A percentile compares a stretch with the other conserved stretches of the same genome.
phyloP scores from a whole-genome alignment of 2,888 invertebrate species.

The Mechanitis mazaeus region DNA sequence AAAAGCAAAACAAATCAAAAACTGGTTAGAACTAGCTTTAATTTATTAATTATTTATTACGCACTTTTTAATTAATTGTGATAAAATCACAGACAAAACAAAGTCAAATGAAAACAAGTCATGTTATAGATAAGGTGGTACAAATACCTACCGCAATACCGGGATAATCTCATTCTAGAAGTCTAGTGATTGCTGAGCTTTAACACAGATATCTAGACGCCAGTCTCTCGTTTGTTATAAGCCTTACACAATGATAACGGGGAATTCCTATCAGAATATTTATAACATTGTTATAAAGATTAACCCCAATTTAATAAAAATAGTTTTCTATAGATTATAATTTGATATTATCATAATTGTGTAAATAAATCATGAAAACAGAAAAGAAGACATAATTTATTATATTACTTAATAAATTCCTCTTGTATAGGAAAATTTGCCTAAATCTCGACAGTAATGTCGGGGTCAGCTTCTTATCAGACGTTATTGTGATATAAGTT shows the following conservation, averaged over 20 bases:
- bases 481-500: constrained; percentile 27
- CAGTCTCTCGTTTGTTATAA: neutral
- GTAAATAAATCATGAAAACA: too few species aligned
- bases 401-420: neutral
- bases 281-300: too few species aligned
- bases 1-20: too few species aligned
- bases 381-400: neutral
- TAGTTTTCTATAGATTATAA: too few species aligned
- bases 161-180: neutral
- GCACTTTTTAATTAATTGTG: neutral
- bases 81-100: too few species aligned
- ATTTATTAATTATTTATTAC: too few species aligned
- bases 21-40: too few species aligned
- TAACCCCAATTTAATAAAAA: too few species aligned
- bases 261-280: too few species aligned
- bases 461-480: constrained; percentile 19
- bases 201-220: constrained; percentile 4
- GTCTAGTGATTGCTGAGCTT: constrained; percentile 1
- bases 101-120: neutral
- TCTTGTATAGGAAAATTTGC: constrained; percentile 1
- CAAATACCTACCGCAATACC: neutral
- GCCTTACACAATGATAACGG: too few species aligned
- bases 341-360: too few species aligned
- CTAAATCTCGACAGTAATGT: constrained; percentile 6
- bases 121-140: neutral